A percentile compares a stretch with the other conserved stretches of the same genome.
Conservation (phyloP, 2,797 vertebrate species). For the Miichthys miiuy region DNA sequence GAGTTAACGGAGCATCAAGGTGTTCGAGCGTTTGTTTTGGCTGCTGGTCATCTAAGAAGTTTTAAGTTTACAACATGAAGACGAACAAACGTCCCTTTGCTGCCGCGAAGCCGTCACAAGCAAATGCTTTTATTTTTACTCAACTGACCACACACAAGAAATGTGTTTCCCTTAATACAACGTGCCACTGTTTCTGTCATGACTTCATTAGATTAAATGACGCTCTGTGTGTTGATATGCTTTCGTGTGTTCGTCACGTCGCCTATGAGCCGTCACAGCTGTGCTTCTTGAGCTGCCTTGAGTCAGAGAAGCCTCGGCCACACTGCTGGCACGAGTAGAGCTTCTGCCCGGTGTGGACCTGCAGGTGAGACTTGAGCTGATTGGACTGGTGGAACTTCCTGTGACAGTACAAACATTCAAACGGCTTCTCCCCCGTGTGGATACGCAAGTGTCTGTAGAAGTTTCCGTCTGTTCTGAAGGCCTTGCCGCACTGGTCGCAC, state of each 20-base stretch:
- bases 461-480: slow-evolving; percentile 82
- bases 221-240: too few relatives aligned
- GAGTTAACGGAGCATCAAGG: not conserved
- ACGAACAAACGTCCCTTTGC: slow-evolving; percentile 13
- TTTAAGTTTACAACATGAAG: not conserved
- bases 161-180: not conserved
- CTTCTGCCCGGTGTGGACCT: slow-evolving; percentile 84
- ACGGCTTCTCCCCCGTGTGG: slow-evolving; percentile 80
- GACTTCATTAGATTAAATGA: not conserved
- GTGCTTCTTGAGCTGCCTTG: slow-evolving; percentile 79
- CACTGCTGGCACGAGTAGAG: slow-evolving; percentile 80
- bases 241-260: too few relatives aligned
- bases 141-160: not conserved
- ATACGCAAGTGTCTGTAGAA: slow-evolving; percentile 83
- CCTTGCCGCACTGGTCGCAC: slow-evolving; percentile 82
- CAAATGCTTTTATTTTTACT: not conserved
- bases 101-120: not conserved
- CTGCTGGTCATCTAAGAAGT: too few relatives aligned
- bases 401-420: slow-evolving; percentile 81
- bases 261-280: slow-evolving; percentile 66
- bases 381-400: slow-evolving; percentile 84
- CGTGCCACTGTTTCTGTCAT: not conserved
- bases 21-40: not conserved
- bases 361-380: slow-evolving; percentile 86
- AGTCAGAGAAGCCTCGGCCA: slow-evolving; percentile 73